phyloP scores from a whole-genome alignment of 2,797 vertebrate species.

The Chelonia mydas region DNA sequence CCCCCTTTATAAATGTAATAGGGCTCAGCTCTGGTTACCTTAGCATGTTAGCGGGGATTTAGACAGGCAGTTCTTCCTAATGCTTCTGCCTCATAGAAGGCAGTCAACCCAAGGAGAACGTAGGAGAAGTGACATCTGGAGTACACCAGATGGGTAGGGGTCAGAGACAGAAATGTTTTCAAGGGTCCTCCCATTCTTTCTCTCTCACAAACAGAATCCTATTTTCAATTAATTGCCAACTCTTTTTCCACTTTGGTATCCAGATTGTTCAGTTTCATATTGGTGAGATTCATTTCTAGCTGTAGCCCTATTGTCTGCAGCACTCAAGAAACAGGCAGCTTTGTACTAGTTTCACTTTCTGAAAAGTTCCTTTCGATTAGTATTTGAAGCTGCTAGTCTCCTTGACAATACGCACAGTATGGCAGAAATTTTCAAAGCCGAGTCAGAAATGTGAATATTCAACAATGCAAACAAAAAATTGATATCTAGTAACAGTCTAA shows the following conservation, averaged over 20 bases:
- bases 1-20: not conserved
- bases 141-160: not conserved
- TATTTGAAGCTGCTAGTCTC: not conserved
- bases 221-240: not conserved
- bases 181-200: not conserved
- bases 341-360: not conserved
- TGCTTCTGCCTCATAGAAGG: not conserved
- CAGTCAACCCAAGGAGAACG: not conserved
- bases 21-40: not conserved
- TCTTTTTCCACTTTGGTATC: not conserved
- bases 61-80: not conserved
- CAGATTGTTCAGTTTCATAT: not conserved
- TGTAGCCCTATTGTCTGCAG: not conserved
- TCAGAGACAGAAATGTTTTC: not conserved
- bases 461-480: not conserved
- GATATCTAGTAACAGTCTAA: not conserved
- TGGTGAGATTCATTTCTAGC: not conserved
- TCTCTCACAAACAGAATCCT: not conserved
- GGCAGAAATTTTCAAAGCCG: not conserved
- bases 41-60: not conserved
- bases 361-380: not conserved
- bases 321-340: not conserved
- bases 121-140: not conserved
- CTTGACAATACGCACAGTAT: not conserved
- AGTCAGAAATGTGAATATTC: not conserved